Conservation (phyloP, 1,140 invertebrate species). For the Monomorium pharaonis region DNA sequence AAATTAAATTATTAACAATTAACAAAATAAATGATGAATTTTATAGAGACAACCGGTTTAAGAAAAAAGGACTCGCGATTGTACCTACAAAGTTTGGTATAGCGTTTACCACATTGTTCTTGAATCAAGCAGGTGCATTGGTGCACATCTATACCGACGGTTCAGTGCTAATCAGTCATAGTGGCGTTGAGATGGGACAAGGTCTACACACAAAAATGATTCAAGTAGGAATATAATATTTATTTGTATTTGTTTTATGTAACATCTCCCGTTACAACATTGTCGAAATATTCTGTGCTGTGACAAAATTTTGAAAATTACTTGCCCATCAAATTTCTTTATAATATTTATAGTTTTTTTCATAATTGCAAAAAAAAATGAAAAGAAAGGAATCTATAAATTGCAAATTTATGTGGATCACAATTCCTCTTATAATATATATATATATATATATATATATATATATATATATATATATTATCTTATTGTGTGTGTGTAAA, state of each 20-base stretch:
- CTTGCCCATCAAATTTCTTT: too few species aligned
- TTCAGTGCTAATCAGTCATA: slow-evolving; percentile 95
- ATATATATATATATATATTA: too few species aligned
- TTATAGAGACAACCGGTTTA: slow-evolving; percentile 91
- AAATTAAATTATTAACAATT: slow-evolving; percentile 12
- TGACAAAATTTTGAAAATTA: too few species aligned
- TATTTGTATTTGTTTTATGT: not conserved
- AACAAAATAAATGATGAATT: slow-evolving; percentile 25
- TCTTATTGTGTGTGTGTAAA: too few species aligned
- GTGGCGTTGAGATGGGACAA: slow-evolving; percentile 98
- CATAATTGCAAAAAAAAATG: too few species aligned
- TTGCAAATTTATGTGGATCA: too few species aligned
- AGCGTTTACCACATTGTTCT: slow-evolving; percentile 91
- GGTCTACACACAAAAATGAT: slow-evolving; percentile 98
- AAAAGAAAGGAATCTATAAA: too few species aligned
- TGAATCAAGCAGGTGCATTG: slow-evolving; percentile 96
- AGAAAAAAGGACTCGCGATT: slow-evolving; percentile 94
- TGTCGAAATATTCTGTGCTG: too few species aligned
- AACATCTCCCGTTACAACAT: not conserved
- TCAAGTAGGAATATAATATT: slow-evolving; percentile 86
- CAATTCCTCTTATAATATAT: too few species aligned
- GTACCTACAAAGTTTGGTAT: slow-evolving; percentile 97
- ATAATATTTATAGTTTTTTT: too few species aligned
- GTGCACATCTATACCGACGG: slow-evolving; percentile 97
- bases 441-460: too few species aligned